Evolutionary conservation across 2,888 invertebrate genomes (phyloP).

Genomic region (Pristionchus arcanus): DNA sequence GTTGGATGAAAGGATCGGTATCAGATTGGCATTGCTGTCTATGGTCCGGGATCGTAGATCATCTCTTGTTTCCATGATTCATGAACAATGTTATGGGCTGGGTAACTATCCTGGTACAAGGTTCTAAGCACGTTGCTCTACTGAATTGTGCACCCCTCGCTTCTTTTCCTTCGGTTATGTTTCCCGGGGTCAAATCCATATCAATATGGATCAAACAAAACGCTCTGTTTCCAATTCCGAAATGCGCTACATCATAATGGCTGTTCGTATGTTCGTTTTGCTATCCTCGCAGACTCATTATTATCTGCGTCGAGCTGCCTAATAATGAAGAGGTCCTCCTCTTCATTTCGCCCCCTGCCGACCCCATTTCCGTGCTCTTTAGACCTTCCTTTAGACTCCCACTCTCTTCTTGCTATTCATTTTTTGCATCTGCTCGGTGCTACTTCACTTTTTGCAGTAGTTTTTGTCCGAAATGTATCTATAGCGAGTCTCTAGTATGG

Average conservation of each 20-base stretch:
- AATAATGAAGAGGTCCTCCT: slow-evolving; percentile 35
- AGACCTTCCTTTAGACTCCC: slow-evolving; percentile 8
- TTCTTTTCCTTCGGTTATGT: too few relatives aligned
- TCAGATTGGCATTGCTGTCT: too few relatives aligned
- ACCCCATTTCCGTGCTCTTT: slow-evolving; percentile 16
- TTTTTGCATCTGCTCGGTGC: slow-evolving; percentile 5
- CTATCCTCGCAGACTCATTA: slow-evolving; percentile 22
- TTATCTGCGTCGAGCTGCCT: neutral
- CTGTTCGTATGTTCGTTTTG: neutral
- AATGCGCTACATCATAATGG: neutral
- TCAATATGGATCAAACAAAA: too few relatives aligned
- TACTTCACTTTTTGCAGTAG: slow-evolving; percentile 19
- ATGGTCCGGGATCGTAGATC: too few relatives aligned
- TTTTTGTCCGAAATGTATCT: slow-evolving; percentile 7
- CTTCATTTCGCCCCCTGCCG: neutral
- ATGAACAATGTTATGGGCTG: too few relatives aligned
- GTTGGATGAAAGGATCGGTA: too few relatives aligned
- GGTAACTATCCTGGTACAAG: too few relatives aligned
- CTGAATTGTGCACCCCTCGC: too few relatives aligned
- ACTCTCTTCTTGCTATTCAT: neutral
- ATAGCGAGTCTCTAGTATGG: slow-evolving; percentile 2
- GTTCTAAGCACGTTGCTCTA: too few relatives aligned
- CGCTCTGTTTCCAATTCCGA: neutral
- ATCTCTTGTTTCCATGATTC: too few relatives aligned
- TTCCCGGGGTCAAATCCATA: too few relatives aligned